Conservation (phyloP, 2,888 invertebrate genomes). For the Ichneumoninae sp. region DNA sequence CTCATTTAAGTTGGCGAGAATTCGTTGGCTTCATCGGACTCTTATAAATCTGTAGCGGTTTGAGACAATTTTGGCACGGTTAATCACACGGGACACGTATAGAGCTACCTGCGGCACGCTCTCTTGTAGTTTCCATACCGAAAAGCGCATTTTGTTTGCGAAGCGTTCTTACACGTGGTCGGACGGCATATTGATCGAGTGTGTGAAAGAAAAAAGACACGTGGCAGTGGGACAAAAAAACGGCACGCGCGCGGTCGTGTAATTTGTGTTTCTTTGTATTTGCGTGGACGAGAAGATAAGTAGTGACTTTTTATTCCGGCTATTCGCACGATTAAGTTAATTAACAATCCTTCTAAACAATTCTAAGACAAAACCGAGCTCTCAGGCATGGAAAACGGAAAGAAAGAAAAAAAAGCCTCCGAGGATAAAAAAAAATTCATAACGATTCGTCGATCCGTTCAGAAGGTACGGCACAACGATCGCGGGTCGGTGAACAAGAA, state of each 20-base stretch:
- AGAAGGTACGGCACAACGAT: background rate
- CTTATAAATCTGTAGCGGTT: background rate
- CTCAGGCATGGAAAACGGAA: no score
- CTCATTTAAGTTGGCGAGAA: background rate
- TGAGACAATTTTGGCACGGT: constrained; percentile 57
- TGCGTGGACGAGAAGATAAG: background rate
- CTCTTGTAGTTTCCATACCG: constrained; percentile 59
- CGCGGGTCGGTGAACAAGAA: background rate
- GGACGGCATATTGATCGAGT: background rate
- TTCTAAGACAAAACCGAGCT: no score
- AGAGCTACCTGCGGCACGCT: constrained; percentile 67
- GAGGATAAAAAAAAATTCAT: no score
- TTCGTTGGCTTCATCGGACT: constrained; percentile 10
- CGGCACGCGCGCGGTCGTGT: background rate
- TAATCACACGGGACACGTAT: constrained; percentile 64
- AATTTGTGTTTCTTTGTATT: background rate
- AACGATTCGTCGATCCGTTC: no score
- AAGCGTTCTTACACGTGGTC: constrained; percentile 62
- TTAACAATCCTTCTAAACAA: no score
- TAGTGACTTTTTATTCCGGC: no score
- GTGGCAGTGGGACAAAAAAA: background rate
- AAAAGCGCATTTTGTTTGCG: constrained; percentile 49
- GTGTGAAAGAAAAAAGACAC: background rate
- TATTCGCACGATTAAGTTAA: no score
- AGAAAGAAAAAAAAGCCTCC: no score